Evolutionary conservation across 2,113 vertebrate genomes (phyloP), one percentile per base, ranked within the genome.

Genomic region (Pachycephala philippinensis): DNA sequence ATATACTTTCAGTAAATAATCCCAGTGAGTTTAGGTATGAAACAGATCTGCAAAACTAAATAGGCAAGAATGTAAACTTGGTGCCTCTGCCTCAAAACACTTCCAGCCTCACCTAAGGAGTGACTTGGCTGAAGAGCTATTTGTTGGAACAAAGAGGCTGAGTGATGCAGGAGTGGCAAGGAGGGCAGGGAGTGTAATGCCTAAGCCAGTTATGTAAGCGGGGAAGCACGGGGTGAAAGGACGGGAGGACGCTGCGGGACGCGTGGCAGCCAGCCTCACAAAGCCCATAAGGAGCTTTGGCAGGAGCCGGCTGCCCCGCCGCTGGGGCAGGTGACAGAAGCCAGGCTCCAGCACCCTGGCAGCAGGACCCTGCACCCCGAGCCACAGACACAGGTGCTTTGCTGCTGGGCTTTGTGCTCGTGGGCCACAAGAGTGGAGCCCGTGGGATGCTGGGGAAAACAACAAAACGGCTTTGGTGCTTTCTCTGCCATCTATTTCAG

Each of bases 251-350:
- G 30, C 82, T 8, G 64, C 1, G 28, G 87, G 72, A 77, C 5
- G 37, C 56, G 84, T 2, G 19, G 89, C 95, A 76, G 71, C 81
- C 90, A 88, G 95, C 90, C 89, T 65, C 5, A 2, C n/a, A 94
- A 97, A 97, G 93, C 96, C 63, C 68, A 49, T 97, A 81, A 95
- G 82, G 86, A 96, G 94, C 96, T 96, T 94, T 94, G 85, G 69
- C 75, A 92, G 83, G 52, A 84, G 4, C 44, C 6, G 9, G 80
- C 60, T 6, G 7, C 47, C 89, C 66, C 5, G 4, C 40, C n/a
- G 35, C 61, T 16, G 75, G 72, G 61, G 53, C 37, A 9, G 13
- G 71, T 15, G 84, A 77, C 33, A 23, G n/a, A 3, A 50, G 52
- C 56, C 13, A 0, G 68, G 30, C 45, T 47, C 8, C 3, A 1